phyloP scores from a whole-genome alignment of 1,140 invertebrate genomes.

The Pararge aegeria region DNA sequence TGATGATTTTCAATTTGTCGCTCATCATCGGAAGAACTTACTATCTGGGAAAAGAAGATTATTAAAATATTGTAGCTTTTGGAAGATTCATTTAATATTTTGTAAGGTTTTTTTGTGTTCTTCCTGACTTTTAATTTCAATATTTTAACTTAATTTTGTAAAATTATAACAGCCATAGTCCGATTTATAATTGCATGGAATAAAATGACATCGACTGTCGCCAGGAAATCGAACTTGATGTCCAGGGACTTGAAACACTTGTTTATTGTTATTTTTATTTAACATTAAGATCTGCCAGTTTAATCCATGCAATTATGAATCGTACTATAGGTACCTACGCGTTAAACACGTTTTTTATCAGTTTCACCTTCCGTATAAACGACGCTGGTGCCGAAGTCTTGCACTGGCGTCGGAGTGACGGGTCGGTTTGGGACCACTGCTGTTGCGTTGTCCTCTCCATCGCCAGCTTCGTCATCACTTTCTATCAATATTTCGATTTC shows the following conservation, averaged over 20 bases:
- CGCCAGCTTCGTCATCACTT: conserved; percentile 58
- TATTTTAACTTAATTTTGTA: no score
- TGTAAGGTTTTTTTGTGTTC: no score
- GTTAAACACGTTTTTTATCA: not conserved
- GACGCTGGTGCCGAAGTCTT: conserved; percentile 71
- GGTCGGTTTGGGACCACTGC: conserved; percentile 43
- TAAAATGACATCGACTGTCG: not conserved
- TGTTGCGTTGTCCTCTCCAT: conserved; percentile 38
- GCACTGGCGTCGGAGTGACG: conserved; percentile 63
- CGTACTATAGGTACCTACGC: not conserved
- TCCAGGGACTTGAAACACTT: no score
- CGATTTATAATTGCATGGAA: not conserved
- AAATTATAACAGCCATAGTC: not conserved
- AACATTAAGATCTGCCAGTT: not conserved
- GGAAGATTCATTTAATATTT: no score
- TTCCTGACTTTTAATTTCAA: no score
- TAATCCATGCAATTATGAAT: not conserved
- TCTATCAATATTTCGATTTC: conserved; percentile 74
- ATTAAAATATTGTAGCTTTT: no score
- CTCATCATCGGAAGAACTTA: no score
- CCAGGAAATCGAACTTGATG: no score
- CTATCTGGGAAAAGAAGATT: no score
- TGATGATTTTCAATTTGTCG: no score
- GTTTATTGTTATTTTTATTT: no score
- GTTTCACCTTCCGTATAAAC: conserved; percentile 66